Conservation (phyloP, 2,888 invertebrate species). For the Tholera decimalis region DNA sequence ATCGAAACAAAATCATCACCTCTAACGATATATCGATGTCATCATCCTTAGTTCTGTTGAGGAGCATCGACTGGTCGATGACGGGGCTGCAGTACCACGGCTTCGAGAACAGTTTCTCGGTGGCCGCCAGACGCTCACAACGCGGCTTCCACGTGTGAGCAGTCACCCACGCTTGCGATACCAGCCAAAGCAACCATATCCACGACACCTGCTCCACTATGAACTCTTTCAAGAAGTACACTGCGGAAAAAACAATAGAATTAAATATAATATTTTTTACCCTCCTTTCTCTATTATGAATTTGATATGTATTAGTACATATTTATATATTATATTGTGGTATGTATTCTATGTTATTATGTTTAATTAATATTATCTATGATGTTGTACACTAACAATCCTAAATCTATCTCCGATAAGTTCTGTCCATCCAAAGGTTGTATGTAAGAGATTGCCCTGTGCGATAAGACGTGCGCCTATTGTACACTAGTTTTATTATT, state of each 20-base stretch:
- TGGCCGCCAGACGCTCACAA: constrained; percentile 95
- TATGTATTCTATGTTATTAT: too few relatives aligned
- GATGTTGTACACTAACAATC: too few relatives aligned
- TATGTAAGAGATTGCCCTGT: too few relatives aligned
- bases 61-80: constrained; percentile 95
- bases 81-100: constrained; percentile 96
- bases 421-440: too few relatives aligned
- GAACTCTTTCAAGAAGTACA: constrained; percentile 90
- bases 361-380: too few relatives aligned
- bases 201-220: constrained; percentile 93
- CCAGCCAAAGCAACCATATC: constrained; percentile 95
- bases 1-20: constrained; percentile 70
- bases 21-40: constrained; percentile 86
- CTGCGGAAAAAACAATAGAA: constrained; percentile 65
- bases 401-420: too few relatives aligned
- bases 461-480: too few relatives aligned
- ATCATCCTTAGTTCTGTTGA: constrained; percentile 95
- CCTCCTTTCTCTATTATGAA: too few relatives aligned
- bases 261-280: too few relatives aligned
- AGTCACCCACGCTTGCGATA: constrained; percentile 97
- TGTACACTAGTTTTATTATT: too few relatives aligned
- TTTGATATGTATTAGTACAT: too few relatives aligned
- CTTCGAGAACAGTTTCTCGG: constrained; percentile 96
- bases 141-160: constrained; percentile 96
- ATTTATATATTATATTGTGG: too few relatives aligned